A percentile compares a stretch with the other conserved stretches of the same genome.
phyloP scores from a whole-genome alignment of 1,140 invertebrate genomes.

The Bilobella aurantiaca region DNA sequence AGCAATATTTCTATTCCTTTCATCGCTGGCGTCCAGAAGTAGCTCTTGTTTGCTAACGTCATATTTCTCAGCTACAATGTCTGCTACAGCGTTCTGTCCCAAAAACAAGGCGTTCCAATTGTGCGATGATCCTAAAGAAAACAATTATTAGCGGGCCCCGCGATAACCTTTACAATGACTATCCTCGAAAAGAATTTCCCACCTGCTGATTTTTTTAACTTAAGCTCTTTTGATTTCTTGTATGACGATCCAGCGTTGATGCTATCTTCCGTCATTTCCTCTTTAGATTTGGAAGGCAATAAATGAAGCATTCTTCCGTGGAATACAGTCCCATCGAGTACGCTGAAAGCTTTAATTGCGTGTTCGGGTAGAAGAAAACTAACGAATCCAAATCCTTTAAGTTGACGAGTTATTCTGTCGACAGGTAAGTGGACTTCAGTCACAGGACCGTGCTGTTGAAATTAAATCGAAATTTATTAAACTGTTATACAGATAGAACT shows the following conservation, averaged over 20 bases:
- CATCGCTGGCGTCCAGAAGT: slow-evolving; percentile 26
- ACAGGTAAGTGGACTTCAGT: slow-evolving; percentile 82
- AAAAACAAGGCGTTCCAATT: slow-evolving; percentile 97
- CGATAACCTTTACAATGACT: no score
- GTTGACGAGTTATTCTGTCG: slow-evolving; percentile 66
- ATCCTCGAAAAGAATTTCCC: no score
- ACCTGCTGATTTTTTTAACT: slow-evolving; percentile 61
- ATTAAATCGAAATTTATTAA: no score
- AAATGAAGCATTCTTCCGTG: slow-evolving; percentile 88
- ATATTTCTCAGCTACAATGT: slow-evolving; percentile 77
- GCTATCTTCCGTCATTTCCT: slow-evolving; percentile 27
- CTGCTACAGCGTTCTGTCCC: slow-evolving; percentile 84
- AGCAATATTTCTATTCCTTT: slow-evolving; percentile 34
- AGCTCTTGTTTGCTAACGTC: slow-evolving; percentile 67
- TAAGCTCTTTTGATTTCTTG: slow-evolving; percentile 74
- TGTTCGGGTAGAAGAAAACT: slow-evolving; percentile 93
- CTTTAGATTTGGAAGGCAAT: slow-evolving; percentile 70
- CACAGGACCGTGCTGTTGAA: slow-evolving; percentile 62
- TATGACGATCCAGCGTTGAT: slow-evolving; percentile 46
- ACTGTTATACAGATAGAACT: background rate
- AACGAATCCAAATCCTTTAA: slow-evolving; percentile 88
- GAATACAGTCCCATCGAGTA: slow-evolving; percentile 78
- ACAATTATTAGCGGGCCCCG: no score
- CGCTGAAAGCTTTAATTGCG: slow-evolving; percentile 75
- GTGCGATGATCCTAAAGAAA: slow-evolving; percentile 52